Percentiles rank a stretch among this genome's conserved stretches.
Evolutionary conservation across 2,888 invertebrate species (phyloP).

Genomic region (Phasia obesa): DNA sequence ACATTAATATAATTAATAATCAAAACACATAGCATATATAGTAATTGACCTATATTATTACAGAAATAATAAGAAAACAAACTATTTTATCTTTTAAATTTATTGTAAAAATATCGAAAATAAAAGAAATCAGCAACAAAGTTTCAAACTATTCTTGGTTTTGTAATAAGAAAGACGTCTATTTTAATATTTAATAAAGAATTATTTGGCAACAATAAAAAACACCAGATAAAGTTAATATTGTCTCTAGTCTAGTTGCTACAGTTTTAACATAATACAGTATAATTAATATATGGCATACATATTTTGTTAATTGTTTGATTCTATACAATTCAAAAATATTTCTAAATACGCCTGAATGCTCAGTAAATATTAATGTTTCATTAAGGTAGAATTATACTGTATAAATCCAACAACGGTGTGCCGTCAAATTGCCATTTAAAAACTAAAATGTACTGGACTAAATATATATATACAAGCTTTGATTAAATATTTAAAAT

Average conservation of each 20-base stretch:
- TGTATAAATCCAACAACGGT: neutral
- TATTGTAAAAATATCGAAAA: too few species aligned
- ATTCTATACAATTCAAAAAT: neutral
- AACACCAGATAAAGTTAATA: neutral
- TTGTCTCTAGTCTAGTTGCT: neutral
- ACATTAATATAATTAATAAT: too few species aligned
- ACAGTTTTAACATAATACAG: neutral
- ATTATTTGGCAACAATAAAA: neutral
- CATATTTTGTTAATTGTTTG: too few species aligned
- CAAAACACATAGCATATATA: too few species aligned
- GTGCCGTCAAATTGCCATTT: neutral
- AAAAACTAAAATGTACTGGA: too few species aligned
- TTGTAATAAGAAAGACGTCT: neutral
- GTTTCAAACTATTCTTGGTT: too few species aligned
- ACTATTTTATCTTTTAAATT: too few species aligned
- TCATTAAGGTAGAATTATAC: neutral
- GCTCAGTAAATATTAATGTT: neutral
- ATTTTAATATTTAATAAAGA: constrained; percentile 5
- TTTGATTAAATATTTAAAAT: constrained; percentile 10
- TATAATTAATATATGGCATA: neutral
- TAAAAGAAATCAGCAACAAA: too few species aligned
- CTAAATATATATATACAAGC: constrained; percentile 4
- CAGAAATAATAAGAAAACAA: too few species aligned
- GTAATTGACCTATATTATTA: too few species aligned
- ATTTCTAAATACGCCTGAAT: neutral